Evolutionary conservation across 2,888 invertebrate genomes (phyloP).

Genomic region (Callyntrura sp.): DNA sequence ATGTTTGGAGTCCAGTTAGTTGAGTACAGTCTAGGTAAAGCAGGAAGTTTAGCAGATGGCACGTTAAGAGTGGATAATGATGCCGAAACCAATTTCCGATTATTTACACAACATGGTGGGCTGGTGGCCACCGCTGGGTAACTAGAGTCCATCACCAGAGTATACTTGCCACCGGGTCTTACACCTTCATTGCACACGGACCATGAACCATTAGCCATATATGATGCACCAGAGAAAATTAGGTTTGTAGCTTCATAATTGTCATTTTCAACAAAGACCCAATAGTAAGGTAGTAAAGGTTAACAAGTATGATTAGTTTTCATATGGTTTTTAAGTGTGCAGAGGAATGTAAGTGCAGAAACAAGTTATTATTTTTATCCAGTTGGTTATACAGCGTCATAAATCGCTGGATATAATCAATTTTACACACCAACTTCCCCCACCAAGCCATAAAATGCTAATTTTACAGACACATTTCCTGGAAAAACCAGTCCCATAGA

Average conservation of each 20-base stretch:
- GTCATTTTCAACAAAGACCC: neutral
- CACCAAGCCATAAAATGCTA: neutral
- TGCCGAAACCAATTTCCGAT: conserved; percentile 81
- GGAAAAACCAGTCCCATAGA: neutral
- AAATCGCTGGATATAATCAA: no score
- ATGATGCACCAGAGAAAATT: conserved; percentile 29
- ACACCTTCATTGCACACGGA: conserved; percentile 57
- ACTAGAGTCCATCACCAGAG: conserved; percentile 59
- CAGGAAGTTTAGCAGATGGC: conserved; percentile 81
- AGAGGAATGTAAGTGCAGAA: no score
- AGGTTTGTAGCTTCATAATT: neutral
- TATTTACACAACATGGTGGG: conserved; percentile 61
- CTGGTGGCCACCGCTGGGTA: conserved; percentile 47
- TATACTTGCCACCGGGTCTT: conserved; percentile 65
- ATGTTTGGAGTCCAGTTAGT: conserved; percentile 84
- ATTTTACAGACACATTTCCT: no score
- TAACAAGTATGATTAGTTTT: no score
- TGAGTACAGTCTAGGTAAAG: conserved; percentile 83
- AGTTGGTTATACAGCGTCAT: no score
- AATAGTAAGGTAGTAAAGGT: no score
- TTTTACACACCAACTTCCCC: no score
- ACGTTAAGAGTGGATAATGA: conserved; percentile 82
- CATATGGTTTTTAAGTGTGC: no score
- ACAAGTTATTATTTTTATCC: no score
- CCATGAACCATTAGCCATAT: no score